phyloP scores from a whole-genome alignment of 2,113 vertebrate species.

The Limanda limanda region DNA sequence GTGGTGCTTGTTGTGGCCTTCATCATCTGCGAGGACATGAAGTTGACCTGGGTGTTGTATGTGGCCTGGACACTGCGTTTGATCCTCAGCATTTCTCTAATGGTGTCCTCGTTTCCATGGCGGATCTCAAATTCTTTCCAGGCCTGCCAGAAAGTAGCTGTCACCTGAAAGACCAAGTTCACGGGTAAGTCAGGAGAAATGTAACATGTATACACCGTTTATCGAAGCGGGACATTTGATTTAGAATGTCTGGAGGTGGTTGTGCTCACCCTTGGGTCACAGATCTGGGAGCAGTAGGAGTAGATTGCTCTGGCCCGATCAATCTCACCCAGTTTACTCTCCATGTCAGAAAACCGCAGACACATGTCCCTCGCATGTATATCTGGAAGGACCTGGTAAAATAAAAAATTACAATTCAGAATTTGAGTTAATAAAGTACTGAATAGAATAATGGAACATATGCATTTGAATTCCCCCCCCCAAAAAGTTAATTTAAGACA shows the following conservation, averaged over 20 bases:
- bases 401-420: background rate
- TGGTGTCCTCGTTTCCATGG: slow-evolving; percentile 94
- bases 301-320: slow-evolving; percentile 93
- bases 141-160: slow-evolving; percentile 90
- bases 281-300: slow-evolving; percentile 95
- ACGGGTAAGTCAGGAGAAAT: background rate
- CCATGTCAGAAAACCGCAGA: slow-evolving; percentile 94
- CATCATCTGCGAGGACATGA: slow-evolving; percentile 95
- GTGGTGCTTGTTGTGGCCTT: slow-evolving; percentile 88
- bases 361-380: slow-evolving; percentile 94
- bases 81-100: slow-evolving; percentile 93
- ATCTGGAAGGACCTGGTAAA: slow-evolving; percentile 87
- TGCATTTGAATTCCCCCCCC: background rate
- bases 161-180: slow-evolving; percentile 79
- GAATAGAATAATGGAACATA: background rate
- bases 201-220: background rate
- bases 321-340: slow-evolving; percentile 94
- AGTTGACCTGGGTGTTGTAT: slow-evolving; percentile 97
- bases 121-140: slow-evolving; percentile 97
- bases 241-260: background rate
- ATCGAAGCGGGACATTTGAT: background rate
- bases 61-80: slow-evolving; percentile 95
- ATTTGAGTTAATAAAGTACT: background rate
- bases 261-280: slow-evolving; percentile 88
- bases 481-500: no score